Evolutionary conservation across 1,140 invertebrate genomes (phyloP), one percentile per base, ranked within the genome.

Genomic region (Pentalonia nigronervosa): DNA sequence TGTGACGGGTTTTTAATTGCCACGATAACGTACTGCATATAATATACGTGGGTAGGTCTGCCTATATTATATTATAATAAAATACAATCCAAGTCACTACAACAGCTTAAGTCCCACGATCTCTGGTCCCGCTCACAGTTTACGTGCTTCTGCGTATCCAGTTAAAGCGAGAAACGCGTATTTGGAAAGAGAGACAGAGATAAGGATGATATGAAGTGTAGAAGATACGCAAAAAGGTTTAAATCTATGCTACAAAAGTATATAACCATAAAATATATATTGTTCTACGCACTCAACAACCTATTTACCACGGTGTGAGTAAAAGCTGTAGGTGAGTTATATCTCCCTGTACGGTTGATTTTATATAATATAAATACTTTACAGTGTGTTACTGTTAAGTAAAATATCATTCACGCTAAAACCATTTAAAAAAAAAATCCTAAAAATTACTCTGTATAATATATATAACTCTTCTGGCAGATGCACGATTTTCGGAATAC

Each of bases 1-100:
- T 41, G 48, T 36, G 91, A 53, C 47, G 17, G 91, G n/a, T 50
- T 92, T 92, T 92, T 92, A 92, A 92, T 92, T 92, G 76, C 47
- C 84, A 48, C 14, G 90, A 56, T 90, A 90, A 90, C 34, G 50
- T 47, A 8, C 41, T n/a, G 25, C 48, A 21, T 21, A 47, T 88
- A 23, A 20, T 36, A 25, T 86, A 86, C 2, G 36, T 7, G 17
- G 41, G n/a, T 0, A 9, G 23, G 20, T 41, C 1, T 41, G 34
- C 76, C 76, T 36, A 36, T 81, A 17, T 4, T 36, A 7, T 36
- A 30, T n/a, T n/a, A 76, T 76, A n/a, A 76, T 76, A n/a, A 76
- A 76, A 76, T 76, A n/a, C 60, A 76, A 76, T 76, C 14, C 60
- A 14, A 76, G n/a, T 30, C 60, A 76, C 60, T 76, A 76, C 30